A percentile compares a stretch with the other conserved stretches of the same genome.
These are phyloP conservation scores for Ptilodon capucinus DNA, from an alignment of 2,888 invertebrate genomes.

Conservation along the genomic window DNA sequence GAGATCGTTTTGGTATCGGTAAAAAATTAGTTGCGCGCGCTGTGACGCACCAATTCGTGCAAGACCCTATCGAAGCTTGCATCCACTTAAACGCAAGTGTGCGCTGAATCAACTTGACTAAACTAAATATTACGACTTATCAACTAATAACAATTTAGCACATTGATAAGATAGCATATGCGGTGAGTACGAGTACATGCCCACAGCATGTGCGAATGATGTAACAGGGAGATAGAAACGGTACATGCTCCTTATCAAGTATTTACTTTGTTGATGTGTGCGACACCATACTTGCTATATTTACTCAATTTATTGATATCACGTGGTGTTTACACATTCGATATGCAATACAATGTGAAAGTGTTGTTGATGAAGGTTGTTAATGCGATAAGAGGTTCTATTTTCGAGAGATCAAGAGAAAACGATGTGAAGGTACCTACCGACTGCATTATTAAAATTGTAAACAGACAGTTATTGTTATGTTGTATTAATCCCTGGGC, in stretches of 20 bases:
- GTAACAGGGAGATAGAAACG: neutral
- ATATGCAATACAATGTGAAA: slow-evolving; percentile 13
- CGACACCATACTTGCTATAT: slow-evolving; percentile 12
- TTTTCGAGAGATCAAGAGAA: neutral
- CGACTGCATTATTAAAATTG: neutral
- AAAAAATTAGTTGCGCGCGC: too few species aligned
- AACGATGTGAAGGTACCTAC: slow-evolving; percentile 12
- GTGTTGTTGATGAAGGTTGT: slow-evolving; percentile 1
- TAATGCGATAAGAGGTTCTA: neutral
- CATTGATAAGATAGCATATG: too few species aligned
- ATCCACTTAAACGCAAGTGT: too few species aligned
- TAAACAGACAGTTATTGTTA: neutral
- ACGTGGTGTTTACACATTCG: neutral
- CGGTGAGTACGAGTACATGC: neutral
- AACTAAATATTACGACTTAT: too few species aligned
- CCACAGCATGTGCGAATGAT: neutral
- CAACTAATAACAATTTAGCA: too few species aligned
- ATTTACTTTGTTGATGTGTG: slow-evolving; percentile 21
- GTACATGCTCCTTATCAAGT: slow-evolving; percentile 12
- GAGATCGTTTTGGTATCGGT: too few species aligned
- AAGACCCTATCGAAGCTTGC: too few species aligned
- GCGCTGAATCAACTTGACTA: too few species aligned
- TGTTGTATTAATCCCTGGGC: too few species aligned
- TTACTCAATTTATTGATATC: slow-evolving; percentile 21
- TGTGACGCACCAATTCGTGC: too few species aligned